These are phyloP conservation scores for Sorex maritimensis DNA, from an alignment of 2,797 vertebrate species.

Conservation along the genomic window DNA sequence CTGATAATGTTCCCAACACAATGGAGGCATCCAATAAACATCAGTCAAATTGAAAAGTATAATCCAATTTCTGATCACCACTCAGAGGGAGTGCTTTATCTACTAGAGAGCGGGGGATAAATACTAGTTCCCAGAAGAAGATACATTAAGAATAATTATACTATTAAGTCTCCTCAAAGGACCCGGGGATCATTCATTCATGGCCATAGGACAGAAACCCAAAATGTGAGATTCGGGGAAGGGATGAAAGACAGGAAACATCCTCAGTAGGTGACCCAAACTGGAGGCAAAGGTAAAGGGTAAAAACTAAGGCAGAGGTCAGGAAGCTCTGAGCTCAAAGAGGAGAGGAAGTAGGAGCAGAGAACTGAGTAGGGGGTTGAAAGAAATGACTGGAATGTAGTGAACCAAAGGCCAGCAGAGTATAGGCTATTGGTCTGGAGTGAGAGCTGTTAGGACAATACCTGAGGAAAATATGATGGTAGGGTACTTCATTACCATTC, in stretches of 20 bases:
- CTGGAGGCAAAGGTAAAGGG: neutral
- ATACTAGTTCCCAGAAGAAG: neutral
- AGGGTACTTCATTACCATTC: conserved; percentile 63
- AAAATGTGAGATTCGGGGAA: neutral
- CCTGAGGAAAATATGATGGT: conserved; percentile 17
- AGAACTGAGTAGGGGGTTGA: neutral
- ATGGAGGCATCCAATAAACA: conserved; percentile 13
- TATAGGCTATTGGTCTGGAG: neutral
- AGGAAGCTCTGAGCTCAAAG: neutral
- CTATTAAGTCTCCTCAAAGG: neutral
- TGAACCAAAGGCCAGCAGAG: neutral
- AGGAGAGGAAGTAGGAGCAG: neutral
- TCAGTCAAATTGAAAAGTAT: neutral
- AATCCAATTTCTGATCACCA: conserved; percentile 41
- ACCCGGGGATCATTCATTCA: neutral
- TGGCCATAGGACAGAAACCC: neutral
- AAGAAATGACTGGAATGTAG: neutral
- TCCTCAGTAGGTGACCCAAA: neutral
- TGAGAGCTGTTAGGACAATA: neutral
- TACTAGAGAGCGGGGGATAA: neutral
- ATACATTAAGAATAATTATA: neutral
- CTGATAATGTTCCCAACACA: neutral
- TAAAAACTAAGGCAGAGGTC: neutral
- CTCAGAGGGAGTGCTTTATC: neutral
- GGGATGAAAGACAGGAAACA: neutral